Base-by-base conservation (phyloP, 2,797 vertebrate genomes). In the Strix occidentalis region DNA sequence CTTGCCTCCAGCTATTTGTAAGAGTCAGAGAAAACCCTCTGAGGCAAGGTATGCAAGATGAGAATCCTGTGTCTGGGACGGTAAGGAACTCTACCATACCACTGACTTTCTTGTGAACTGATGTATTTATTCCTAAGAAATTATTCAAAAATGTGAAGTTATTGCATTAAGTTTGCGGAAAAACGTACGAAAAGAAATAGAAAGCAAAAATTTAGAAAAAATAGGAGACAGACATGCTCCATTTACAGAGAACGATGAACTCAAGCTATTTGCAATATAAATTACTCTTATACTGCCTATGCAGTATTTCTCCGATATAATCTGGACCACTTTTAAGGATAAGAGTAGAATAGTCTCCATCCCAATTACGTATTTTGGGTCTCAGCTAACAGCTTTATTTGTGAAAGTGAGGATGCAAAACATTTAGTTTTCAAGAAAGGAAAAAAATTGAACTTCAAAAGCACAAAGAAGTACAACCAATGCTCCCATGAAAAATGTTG, bases 301-400 rank as follows among this genome's bases (percentile, higher is more conserved):
- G 54, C 48, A 84, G 51, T 77, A 33, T 13, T 93, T 50, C 61
- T 94, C 69, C 74, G 57, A 4, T 45, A 79, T 10, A 3, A 85
- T 71, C 41, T 79, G 84, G 89, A 91, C 75, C 84, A 72, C 58
- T 78, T 95, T 37, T 58, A 86, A 93, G 84, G 89, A 39, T 81
- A 96, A 89, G 71, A 96, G 89, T 69, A 77, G 92, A 93, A 75
- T 46, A 81, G 84, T 86, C 75, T 94, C 89, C 92, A 93, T 91
- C 64, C 89, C 61, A 46, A 13, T 88, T 94, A 81, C 5, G 4
- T 81, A 57, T 65, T 95, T 72, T 33, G 50, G 72, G 82, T 96
- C 92, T 94, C 84, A 81, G 79, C 89, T 94, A 94, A 93, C 60
- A 89, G 61, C 84, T 95, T 95, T 96, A 94, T 92, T 97, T 86